Conservation (phyloP, 2,888 invertebrate species). For the Norana najaformis region DNA sequence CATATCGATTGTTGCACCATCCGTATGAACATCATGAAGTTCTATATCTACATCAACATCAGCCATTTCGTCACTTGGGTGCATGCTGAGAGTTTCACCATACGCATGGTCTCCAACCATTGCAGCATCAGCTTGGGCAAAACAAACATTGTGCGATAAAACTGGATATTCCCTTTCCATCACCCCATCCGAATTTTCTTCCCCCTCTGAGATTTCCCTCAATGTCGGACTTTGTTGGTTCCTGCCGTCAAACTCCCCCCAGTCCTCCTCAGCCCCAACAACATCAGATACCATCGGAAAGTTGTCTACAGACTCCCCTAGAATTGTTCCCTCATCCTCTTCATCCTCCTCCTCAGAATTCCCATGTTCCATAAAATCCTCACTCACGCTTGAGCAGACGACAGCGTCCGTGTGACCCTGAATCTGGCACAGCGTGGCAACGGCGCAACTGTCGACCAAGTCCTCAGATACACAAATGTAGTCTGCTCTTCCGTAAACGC, state of each 20-base stretch:
- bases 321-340: background rate
- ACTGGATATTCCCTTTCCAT: background rate
- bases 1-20: background rate
- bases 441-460: background rate
- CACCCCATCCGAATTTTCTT: background rate
- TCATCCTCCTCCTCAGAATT: background rate
- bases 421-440: background rate
- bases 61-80: background rate
- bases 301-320: background rate
- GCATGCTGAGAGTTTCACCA: background rate
- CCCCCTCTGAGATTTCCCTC: constrained; percentile 1
- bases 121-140: background rate
- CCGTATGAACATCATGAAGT: background rate
- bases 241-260: background rate
- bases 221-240: background rate
- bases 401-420: background rate
- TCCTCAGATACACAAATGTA: background rate
- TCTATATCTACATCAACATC: background rate
- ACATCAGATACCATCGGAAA: too few species aligned
- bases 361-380: background rate
- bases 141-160: background rate
- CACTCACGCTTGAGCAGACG: background rate
- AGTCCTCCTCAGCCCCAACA: background rate
- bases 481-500: background rate
- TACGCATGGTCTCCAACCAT: background rate